Base-by-base conservation (phyloP, 2,888 invertebrate species). In the Pecten maximus region DNA sequence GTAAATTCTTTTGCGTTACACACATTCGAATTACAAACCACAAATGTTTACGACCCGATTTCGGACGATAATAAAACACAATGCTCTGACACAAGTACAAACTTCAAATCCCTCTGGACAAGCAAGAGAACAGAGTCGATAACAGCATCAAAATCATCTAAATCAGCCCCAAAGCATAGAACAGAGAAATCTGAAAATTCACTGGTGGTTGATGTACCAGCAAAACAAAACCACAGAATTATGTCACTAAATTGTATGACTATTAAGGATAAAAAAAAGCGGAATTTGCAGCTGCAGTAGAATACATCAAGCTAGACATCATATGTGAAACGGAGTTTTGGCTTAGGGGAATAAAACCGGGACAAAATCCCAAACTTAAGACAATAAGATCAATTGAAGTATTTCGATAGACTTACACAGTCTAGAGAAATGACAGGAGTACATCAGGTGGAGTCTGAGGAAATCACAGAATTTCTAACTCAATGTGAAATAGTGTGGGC, bases 311-410 rank as follows among this genome's bases (percentile, higher is more conserved):
- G 48, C 93, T 92, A 35, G 92, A 93, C 87, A 92, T 93, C 39
- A 90, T 93, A 19, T 92, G 87, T 87, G 91, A 90, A 16, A 93
- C 92, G 3, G 92, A 93, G 88, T 91, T 92, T 35, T 93, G 93
- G 91, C 90, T 93, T 8, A 92, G 88, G 23, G 90, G 92, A 19
- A 40, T 92, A 10, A 90, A 93, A 87, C 91, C 92, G 3, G 91
- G 91, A 12, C 60, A 91, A 90, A 89, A 91, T 23, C 89, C 89
- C n/a, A n/a, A n/a, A n/a, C n/a, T n/a, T n/a, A n/a, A n/a, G n/a
- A n/a, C n/a, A n/a, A 91, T 90, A 2, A 87, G 89, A 74, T 91
- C 91, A 4, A 89, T 90, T 87, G 91, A 91, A 87, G 54, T 92
- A 40, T 93, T 93, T 60, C 92, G 91, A 19, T 40, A 15, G 10